Percentiles rank a stretch among this genome's conserved stretches.
phyloP scores from a whole-genome alignment of 2,113 vertebrate species.

The Furnarius figulus region DNA sequence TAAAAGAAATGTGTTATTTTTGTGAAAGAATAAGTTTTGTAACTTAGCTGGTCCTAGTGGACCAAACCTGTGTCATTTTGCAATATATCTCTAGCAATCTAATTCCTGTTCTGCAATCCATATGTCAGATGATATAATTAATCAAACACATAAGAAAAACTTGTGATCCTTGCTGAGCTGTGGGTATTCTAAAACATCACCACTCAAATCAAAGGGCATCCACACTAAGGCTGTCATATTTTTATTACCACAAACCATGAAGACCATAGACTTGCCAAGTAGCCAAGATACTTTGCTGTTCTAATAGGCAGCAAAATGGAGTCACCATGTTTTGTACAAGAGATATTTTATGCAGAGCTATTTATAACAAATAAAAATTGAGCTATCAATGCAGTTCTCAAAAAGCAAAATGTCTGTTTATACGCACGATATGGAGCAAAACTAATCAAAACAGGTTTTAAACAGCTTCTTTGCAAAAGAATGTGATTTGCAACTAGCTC shows the following conservation, averaged over 20 bases:
- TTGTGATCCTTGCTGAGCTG: background rate
- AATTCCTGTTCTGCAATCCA: background rate
- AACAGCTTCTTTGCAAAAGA: background rate
- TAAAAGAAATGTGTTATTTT: background rate
- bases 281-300: slow-evolving; percentile 21
- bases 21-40: background rate
- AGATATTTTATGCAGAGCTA: background rate
- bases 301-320: slow-evolving; percentile 34
- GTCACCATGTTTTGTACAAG: background rate
- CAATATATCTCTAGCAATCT: background rate
- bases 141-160: background rate
- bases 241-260: slow-evolving; percentile 34
- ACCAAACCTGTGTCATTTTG: background rate
- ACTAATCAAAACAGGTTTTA: background rate
- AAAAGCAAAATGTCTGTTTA: background rate
- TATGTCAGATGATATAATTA: background rate
- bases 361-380: background rate
- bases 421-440: background rate
- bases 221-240: background rate
- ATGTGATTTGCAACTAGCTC: background rate
- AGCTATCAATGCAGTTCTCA: background rate
- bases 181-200: background rate
- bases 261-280: background rate
- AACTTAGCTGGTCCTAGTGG: background rate
- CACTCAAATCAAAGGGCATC: slow-evolving; percentile 30